Evolutionary conservation across 53 echinoderm and acorn worm genomes (phyloP).

Genomic region (Luidia sarsii): DNA sequence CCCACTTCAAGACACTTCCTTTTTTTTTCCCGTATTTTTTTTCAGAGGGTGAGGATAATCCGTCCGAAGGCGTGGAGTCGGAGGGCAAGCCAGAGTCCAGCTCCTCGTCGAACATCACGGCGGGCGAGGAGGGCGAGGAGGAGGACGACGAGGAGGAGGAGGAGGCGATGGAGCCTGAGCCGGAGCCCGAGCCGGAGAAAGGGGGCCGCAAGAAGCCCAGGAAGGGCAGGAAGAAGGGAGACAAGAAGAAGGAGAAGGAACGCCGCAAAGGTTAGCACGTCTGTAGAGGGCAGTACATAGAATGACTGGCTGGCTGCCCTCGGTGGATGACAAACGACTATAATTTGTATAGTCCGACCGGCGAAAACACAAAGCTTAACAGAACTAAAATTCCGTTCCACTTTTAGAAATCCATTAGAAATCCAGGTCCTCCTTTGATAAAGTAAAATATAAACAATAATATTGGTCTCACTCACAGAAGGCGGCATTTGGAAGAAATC

Average conservation of each 20-base stretch:
- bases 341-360: too few relatives aligned
- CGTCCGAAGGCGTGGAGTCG: constrained; percentile 15
- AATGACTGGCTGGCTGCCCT: too few relatives aligned
- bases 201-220: constrained; percentile 19
- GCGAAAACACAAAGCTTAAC: too few relatives aligned
- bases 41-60: constrained; percentile 9
- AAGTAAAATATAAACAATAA: too few relatives aligned
- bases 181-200: background rate
- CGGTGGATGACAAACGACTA: too few relatives aligned
- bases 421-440: too few relatives aligned
- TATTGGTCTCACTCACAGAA: too few relatives aligned
- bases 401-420: too few relatives aligned
- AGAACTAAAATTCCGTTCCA: too few relatives aligned
- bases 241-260: constrained; percentile 19
- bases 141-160: background rate
- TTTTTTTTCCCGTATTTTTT: background rate
- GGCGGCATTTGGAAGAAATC: too few relatives aligned
- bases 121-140: background rate
- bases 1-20: too few relatives aligned
- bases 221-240: constrained; percentile 7
- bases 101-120: constrained; percentile 23
- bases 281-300: too few relatives aligned
- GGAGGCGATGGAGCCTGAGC: background rate
- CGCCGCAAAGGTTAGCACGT: constrained; percentile 23
- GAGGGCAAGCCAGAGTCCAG: constrained; percentile 37